Conservation (phyloP, 1,140 invertebrate genomes). For the Pectinophora gossypiella region DNA sequence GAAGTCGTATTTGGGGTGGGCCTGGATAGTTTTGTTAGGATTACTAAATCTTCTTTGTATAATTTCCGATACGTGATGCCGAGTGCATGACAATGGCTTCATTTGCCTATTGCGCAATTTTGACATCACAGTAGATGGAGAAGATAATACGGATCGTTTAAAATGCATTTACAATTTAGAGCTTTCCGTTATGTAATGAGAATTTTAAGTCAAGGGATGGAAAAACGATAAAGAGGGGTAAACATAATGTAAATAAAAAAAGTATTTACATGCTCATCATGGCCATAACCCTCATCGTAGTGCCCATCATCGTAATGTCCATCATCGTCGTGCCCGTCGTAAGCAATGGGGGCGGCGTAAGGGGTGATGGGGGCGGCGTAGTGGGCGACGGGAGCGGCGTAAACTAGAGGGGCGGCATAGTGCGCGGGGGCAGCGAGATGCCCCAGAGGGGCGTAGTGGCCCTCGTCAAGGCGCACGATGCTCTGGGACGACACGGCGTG, state of each 20-base stretch:
- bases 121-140: too few species aligned
- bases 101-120: too few species aligned
- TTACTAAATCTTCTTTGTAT: too few species aligned
- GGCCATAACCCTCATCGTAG: slow-evolving; percentile 19
- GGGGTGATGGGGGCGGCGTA: slow-evolving; percentile 23
- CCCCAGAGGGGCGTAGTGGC: slow-evolving; percentile 14
- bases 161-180: too few species aligned
- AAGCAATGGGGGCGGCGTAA: slow-evolving; percentile 31
- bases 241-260: too few species aligned
- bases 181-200: too few species aligned
- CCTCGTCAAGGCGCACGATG: slow-evolving; percentile 49
- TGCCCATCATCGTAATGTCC: slow-evolving; percentile 29
- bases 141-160: too few species aligned
- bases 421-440: slow-evolving; percentile 21
- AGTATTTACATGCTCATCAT: slow-evolving; percentile 6
- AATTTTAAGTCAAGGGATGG: too few species aligned
- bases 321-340: slow-evolving; percentile 30
- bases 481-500: slow-evolving; percentile 60
- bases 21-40: slow-evolving; percentile 31
- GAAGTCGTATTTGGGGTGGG: slow-evolving; percentile 68
- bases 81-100: too few species aligned
- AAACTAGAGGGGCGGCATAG: slow-evolving; percentile 19
- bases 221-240: too few species aligned
- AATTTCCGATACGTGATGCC: too few species aligned
- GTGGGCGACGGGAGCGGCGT: slow-evolving; percentile 18